phyloP scores from a whole-genome alignment of 2,113 vertebrate genomes.

The Conger conger region DNA sequence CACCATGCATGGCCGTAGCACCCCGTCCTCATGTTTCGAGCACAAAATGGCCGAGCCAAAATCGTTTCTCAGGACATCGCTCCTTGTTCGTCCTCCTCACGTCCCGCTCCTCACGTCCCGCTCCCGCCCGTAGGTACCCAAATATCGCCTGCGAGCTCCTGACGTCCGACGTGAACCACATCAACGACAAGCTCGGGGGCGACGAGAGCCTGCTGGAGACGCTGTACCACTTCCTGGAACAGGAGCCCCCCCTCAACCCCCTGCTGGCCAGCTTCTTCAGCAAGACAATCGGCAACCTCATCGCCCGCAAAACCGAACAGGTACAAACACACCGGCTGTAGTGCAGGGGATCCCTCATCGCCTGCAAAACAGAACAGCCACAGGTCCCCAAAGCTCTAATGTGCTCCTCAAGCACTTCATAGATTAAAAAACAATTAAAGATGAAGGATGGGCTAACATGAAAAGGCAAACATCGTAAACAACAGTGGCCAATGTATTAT shows the following conservation, averaged over 20 bases:
- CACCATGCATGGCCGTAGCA: not conserved
- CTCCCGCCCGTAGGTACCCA: conserved; percentile 74
- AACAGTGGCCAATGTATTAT: too few relatives aligned
- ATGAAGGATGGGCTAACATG: not conserved
- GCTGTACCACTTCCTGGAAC: conserved; percentile 88
- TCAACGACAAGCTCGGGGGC: conserved; percentile 89
- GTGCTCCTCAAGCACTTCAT: not conserved
- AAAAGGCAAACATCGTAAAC: not conserved
- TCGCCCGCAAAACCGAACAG: conserved; percentile 93
- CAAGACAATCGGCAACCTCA: conserved; percentile 94
- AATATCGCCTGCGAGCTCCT: conserved; percentile 95
- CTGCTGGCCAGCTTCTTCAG: conserved; percentile 97
- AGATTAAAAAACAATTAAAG: not conserved
- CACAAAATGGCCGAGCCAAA: not conserved
- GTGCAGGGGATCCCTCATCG: too few relatives aligned
- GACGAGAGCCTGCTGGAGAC: conserved; percentile 84
- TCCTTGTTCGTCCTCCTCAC: not conserved
- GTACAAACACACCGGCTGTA: too few relatives aligned
- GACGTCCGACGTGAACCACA: conserved; percentile 90
- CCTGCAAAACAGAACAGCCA: conserved; percentile 68
- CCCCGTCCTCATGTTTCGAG: not conserved
- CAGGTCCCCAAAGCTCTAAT: not conserved
- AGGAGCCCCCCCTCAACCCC: conserved; percentile 88
- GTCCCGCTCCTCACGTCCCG: not conserved
- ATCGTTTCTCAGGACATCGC: not conserved